These are phyloP conservation scores for Larimichthys crocea DNA, from an alignment of 2,113 vertebrate species.

Conservation along the genomic window DNA sequence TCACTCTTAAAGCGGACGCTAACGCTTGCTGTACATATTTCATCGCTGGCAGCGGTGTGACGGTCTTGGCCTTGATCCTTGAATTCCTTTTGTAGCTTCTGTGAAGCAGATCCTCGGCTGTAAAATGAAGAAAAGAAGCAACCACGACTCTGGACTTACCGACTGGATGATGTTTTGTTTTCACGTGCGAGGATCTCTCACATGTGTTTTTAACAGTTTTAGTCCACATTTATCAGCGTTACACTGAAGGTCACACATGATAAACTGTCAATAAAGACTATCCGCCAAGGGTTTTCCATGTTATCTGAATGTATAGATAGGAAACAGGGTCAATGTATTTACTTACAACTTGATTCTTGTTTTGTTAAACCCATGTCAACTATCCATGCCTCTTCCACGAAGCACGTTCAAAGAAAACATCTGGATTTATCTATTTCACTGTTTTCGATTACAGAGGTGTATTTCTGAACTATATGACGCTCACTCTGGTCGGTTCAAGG, in stretches of 20 bases:
- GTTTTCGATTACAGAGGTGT: background rate
- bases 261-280: background rate
- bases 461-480: background rate
- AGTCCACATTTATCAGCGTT: constrained; percentile 3
- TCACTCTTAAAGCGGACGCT: background rate
- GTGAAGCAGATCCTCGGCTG: background rate
- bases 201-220: background rate
- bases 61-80: background rate
- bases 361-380: background rate
- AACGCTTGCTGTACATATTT: background rate
- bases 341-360: background rate
- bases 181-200: background rate
- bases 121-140: background rate
- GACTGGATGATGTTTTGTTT: background rate
- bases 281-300: too few species aligned
- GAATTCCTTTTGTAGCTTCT: background rate
- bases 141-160: background rate
- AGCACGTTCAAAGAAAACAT: background rate
- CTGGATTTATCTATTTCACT: constrained; percentile 3
- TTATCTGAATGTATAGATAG: constrained; percentile 15
- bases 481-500: constrained; percentile 30
- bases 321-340: constrained; percentile 16
- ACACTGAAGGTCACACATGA: constrained; percentile 15
- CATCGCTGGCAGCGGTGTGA: background rate
- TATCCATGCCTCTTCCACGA: background rate